A percentile compares a stretch with the other conserved stretches of the same genome.
These are phyloP conservation scores for Uropsilus gracilis DNA, from an alignment of 2,113 vertebrate genomes.

Conservation along the genomic window DNA sequence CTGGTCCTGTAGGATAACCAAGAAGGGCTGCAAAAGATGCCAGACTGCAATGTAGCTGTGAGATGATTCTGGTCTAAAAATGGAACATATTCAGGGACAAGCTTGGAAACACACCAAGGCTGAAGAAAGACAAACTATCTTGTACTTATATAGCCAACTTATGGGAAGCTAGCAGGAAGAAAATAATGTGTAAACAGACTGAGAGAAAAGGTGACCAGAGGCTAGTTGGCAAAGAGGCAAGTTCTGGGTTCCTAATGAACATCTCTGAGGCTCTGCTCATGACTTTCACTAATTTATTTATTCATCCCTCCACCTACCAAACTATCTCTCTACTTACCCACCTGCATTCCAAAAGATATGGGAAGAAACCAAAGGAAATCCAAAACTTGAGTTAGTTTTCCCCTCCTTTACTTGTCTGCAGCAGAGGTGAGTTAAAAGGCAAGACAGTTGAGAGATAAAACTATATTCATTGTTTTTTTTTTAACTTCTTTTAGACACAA, in stretches of 20 bases:
- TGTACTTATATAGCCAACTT: background rate
- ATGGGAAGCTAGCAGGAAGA: background rate
- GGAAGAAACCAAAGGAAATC: background rate
- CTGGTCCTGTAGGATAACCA: background rate
- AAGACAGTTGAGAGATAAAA: background rate
- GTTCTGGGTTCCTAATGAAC: background rate
- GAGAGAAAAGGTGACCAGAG: background rate
- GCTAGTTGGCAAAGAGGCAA: background rate
- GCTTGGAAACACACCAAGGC: background rate
- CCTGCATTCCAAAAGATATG: background rate
- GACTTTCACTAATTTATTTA: background rate
- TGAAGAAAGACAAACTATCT: background rate
- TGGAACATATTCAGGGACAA: background rate
- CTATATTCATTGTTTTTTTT: background rate
- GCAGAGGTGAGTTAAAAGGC: background rate
- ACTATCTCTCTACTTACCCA: background rate
- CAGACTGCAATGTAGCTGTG: background rate
- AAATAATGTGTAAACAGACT: background rate
- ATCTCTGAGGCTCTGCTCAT: background rate
- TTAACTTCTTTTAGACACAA: background rate
- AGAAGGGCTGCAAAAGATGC: background rate
- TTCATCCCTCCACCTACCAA: background rate
- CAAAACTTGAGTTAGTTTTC: background rate
- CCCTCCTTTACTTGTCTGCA: background rate
- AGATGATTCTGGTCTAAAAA: background rate